Evolutionary conservation across 2,797 vertebrate genomes (phyloP).

Genomic region (Silurus lanzhouensis): DNA sequence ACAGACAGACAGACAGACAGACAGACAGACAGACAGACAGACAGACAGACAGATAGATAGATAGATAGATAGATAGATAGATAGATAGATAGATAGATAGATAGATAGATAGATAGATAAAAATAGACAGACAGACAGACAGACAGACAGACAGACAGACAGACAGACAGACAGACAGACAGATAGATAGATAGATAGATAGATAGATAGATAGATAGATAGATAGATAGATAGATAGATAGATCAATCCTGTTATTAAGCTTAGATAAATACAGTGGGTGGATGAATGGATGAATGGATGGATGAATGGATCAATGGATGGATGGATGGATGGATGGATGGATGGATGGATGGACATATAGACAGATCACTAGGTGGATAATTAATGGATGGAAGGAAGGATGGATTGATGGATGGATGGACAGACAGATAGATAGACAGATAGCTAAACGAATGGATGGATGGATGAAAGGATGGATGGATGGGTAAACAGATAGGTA

Average conservation of each 20-base stretch:
- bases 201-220: background rate
- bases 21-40: background rate
- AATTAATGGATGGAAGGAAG: no score
- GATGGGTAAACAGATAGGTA: background rate
- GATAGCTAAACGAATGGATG: background rate
- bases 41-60: background rate
- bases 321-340: no score
- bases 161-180: background rate
- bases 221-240: background rate
- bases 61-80: background rate
- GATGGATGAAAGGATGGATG: background rate
- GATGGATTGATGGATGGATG: background rate
- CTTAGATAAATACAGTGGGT: no score
- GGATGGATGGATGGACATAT: background rate
- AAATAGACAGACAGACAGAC: background rate
- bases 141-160: background rate
- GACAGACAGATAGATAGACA: background rate
- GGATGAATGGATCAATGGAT: background rate
- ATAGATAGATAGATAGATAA: background rate
- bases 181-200: background rate
- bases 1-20: background rate
- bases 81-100: background rate
- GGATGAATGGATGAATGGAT: no score
- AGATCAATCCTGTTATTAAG: no score
- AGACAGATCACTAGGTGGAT: no score